Evolutionary conservation across 2,797 vertebrate species (phyloP), one percentile per base, ranked within the genome.

Genomic region (Prunella strophiata): DNA sequence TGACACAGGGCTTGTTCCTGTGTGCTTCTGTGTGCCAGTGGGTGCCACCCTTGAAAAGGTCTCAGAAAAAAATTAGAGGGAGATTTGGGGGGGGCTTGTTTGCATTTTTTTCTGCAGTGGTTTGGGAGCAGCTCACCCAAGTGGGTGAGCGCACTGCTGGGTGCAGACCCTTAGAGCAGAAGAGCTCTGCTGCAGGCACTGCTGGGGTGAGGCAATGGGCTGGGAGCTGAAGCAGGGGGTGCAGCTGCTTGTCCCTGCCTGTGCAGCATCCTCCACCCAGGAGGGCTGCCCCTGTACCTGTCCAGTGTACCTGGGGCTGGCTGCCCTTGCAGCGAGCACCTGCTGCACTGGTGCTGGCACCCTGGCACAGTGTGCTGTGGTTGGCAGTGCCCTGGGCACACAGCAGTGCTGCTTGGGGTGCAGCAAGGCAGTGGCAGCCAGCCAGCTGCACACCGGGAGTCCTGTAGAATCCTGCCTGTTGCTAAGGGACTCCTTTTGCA

Each of bases 391-490:
- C 63, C n/a, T 17, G 71, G 89, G 54, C 50, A 42, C 0, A 5
- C 48, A 34, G 80, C 15, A 29, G 59, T 4, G 8, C 42, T 65
- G 34, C 43, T 13, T 43, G 76, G 55, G 57, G 42, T 0, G 14
- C 89, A 51, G 71, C 63, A 58, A 63, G 32, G 81, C 7, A 12
- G 55, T 26, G 55, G 43, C 13, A 5, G 50, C 11, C 50, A 19
- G 61, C 19, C 1, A 7, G 43, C 55, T 43, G 47, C 0, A 0
- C n/a, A 2, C 4, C 0, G 1, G 4, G 50, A 66, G 52, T 29
- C 20, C 0, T 42, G 55, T 7, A 5, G 38, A 32, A 36, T 61
- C 13, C 11, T 36, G 57, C 57, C 48, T 45, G 48, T 82, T 87
- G 91, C 67, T 34, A 51, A 30, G 75, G 81, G 18, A 76, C 32